Evolutionary conservation across 2,797 vertebrate genomes (phyloP), one percentile per base, ranked within the genome.

Genomic region (Gymnopithys bicolor): DNA sequence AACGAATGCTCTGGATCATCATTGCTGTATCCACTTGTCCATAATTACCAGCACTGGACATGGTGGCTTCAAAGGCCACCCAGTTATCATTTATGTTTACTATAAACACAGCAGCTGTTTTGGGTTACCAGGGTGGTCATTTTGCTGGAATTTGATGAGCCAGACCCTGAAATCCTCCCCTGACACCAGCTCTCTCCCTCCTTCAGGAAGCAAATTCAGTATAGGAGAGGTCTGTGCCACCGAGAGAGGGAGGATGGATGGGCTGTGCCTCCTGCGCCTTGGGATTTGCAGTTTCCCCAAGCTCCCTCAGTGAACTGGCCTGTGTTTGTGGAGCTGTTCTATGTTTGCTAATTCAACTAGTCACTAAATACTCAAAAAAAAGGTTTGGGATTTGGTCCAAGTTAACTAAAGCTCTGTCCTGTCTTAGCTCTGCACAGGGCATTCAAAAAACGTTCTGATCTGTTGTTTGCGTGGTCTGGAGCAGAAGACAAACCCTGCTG

Each of bases 51-150:
- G 74, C 78, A 59, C 39, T 80, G 87, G 93, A 95, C 90, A 86
- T 63, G 84, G 90, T 56, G 49, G 87, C 93, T 97, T 97, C 96
- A 97, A 97, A 96, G 96, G 93, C 96, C 97, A 96, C 96, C 96
- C 96, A 94, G 95, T 85, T 93, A 84, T 93, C 92, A 28, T 79
- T 93, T 81, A 56, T 95, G 92, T 97, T 97, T 97, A 97, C 96
- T 96, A 74, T 97, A 97, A 97, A 97, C 95, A 97, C 92, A 94
- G 92, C 83, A 76, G 92, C 83, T 96, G 94, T 93, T 95, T 96
- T 93, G 94, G 88, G 69, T 94, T 92, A 85, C 2, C 30, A 89
- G 94, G 95, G 93, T 97, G 95, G 95, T 80, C 90, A 66, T 89
- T 96, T 92, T 70, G 53, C 63, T 95, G 95, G 67, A 94, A 95